phyloP scores from a whole-genome alignment of 2,113 vertebrate genomes.

The Pithys albifrons region DNA sequence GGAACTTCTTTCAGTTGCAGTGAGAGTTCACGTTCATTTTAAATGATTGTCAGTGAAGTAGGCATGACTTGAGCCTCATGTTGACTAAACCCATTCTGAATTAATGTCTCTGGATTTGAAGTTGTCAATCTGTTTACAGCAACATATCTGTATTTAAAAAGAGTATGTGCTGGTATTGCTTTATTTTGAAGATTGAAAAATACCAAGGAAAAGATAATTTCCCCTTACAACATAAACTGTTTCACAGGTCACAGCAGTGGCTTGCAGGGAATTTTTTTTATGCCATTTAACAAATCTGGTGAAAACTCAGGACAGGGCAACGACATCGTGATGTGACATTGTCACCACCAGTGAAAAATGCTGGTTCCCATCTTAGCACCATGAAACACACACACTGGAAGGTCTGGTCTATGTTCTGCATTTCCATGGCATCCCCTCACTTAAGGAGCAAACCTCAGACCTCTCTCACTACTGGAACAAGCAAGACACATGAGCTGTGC shows the following conservation, averaged over 20 bases:
- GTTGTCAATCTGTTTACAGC: not conserved
- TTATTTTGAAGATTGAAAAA: not conserved
- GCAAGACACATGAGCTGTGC: not conserved
- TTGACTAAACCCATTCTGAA: not conserved
- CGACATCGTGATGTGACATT: not conserved
- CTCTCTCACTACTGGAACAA: not conserved
- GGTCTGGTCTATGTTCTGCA: not conserved
- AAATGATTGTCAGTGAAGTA: not conserved
- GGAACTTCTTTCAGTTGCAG: not conserved
- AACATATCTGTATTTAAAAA: not conserved
- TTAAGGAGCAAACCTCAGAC: not conserved
- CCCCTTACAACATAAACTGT: not conserved
- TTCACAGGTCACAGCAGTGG: not conserved
- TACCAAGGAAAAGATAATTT: not conserved
- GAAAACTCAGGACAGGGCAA: not conserved
- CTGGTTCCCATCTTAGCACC: not conserved
- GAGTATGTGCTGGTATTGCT: not conserved
- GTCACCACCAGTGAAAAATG: not conserved
- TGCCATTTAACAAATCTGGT: not conserved
- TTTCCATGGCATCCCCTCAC: not conserved
- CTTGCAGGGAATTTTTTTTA: not conserved
- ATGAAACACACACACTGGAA: not conserved
- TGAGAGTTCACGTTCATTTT: not conserved
- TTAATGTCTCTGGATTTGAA: not conserved
- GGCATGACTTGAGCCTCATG: not conserved